These are phyloP conservation scores for Littorina saxatilis DNA, from an alignment of 1,140 invertebrate species.

Conservation along the genomic window DNA sequence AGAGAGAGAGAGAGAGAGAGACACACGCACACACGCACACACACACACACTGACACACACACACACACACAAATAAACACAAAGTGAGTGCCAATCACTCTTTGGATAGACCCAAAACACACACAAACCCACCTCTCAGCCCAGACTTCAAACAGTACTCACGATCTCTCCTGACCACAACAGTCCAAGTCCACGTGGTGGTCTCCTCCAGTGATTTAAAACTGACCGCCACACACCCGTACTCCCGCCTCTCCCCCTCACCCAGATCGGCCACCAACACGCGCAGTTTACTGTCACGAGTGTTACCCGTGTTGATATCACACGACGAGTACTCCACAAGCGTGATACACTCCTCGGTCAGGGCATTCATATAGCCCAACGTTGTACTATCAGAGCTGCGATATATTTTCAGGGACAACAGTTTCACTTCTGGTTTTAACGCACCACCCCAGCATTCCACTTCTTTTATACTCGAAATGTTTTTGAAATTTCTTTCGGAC, in stretches of 20 bases:
- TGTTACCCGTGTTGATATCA: background rate
- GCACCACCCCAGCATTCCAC: conserved; percentile 7
- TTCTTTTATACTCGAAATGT: conserved; percentile 6
- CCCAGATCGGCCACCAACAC: conserved; percentile 10
- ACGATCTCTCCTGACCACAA: background rate
- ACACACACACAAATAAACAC: conserved; percentile 10
- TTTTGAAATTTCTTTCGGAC: background rate
- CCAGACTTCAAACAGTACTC: background rate
- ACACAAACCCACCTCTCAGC: background rate
- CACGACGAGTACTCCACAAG: conserved; percentile 17
- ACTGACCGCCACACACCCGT: background rate
- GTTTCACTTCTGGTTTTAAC: background rate
- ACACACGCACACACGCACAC: conserved; percentile 14
- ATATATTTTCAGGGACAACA: background rate
- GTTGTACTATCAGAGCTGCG: background rate
- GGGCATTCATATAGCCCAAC: background rate
- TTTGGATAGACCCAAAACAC: too few species aligned
- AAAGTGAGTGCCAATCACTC: background rate
- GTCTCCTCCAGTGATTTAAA: background rate
- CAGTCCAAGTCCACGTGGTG: background rate
- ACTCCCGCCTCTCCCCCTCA: conserved; percentile 16
- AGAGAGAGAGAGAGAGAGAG: background rate
- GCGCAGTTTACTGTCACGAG: background rate
- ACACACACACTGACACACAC: conserved; percentile 19
- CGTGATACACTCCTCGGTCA: background rate